phyloP scores from a whole-genome alignment of 2,113 vertebrate species.

The Taxidea taxus region DNA sequence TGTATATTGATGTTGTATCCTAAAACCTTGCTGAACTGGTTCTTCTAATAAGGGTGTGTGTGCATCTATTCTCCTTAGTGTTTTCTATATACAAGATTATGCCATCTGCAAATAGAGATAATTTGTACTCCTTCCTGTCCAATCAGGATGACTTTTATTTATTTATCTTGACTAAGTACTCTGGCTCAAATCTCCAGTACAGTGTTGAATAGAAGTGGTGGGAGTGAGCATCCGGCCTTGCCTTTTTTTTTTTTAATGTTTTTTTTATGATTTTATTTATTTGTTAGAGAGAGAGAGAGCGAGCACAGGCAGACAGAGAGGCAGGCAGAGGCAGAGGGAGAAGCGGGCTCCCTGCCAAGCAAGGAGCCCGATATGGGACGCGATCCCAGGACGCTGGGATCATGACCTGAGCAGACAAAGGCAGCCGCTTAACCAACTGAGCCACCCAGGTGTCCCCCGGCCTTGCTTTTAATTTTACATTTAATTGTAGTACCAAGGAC shows the following conservation, averaged over 20 bases:
- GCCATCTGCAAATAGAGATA: background rate
- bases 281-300: too few relatives aligned
- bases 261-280: too few relatives aligned
- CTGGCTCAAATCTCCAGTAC: background rate
- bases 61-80: background rate
- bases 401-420: too few relatives aligned
- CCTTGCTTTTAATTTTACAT: background rate
- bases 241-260: too few relatives aligned
- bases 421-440: too few relatives aligned
- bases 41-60: background rate
- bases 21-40: background rate
- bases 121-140: background rate
- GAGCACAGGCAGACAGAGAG: too few relatives aligned
- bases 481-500: background rate
- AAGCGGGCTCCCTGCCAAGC: too few relatives aligned
- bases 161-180: background rate
- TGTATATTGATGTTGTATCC: background rate
- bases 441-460: too few relatives aligned
- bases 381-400: too few relatives aligned
- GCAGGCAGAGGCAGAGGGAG: too few relatives aligned
- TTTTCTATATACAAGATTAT: background rate
- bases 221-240: background rate
- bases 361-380: too few relatives aligned
- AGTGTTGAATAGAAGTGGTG: background rate
- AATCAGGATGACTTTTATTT: background rate